Base-by-base conservation (phyloP, 2,797 vertebrate species). In the Hemibagrus guttatus region DNA sequence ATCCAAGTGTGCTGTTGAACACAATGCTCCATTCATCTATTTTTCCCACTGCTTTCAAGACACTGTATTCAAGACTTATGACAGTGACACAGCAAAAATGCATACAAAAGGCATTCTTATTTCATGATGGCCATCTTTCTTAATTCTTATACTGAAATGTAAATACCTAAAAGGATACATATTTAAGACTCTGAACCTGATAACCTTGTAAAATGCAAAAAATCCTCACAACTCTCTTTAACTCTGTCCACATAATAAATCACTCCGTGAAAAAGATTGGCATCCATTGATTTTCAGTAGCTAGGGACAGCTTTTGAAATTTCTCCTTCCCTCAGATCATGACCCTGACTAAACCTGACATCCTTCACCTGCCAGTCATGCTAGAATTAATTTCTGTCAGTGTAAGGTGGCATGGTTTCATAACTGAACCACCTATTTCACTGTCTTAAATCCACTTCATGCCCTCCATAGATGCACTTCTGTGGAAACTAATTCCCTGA, bases 1-100 rank as follows among this genome's bases (percentile, higher is more conserved):
- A 87, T 64, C 82, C 58, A 85, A 84, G 81, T 69, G 59, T 84
- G 85, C 59, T 79, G 56, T 28, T 66, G 75, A 88, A 84, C 54
- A 78, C 75, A 72, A 46, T 21, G 66, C 31, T 39, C 35, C n/a
- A 74, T 64, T 80, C 66, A 35, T 75, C 46, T 39, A 46, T 83
- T 61, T 84, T 46, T 46, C 26, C 28, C 28, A 12, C 26, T 46
- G 1, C 49, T 78, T 76, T 78, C 49, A 69, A 68, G 54, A 46
- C 79, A n/a, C 63, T 74, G n/a, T 58, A n/a, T 81, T 74, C 52
- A 69, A 66, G 79, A 81, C 21, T 6, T 46, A 46, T 63, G 46
- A 56, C 23, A 68, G 66, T 49, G 69, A 87, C 52, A 78, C 81
- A 23, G n/a, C 21, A 21, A 61, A 58, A 31, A n/a, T 42, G 8